Evolutionary conservation across 2,888 invertebrate genomes (phyloP), one percentile per base, ranked within the genome.

Genomic region (Dyspetes luteomarginatus): DNA sequence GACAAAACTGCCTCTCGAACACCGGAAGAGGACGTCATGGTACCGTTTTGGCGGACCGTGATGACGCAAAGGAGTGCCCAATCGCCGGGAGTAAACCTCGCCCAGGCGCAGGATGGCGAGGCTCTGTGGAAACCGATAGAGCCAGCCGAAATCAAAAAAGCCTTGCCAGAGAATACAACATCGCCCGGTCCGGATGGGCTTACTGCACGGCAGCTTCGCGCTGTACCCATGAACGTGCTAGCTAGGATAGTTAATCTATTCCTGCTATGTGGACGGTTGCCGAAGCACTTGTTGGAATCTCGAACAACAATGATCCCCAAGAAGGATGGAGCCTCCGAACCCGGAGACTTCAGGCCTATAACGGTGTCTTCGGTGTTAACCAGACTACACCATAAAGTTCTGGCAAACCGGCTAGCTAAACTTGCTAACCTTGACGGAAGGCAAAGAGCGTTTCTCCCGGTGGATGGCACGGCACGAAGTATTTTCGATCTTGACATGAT

Each of bases 241-340:
- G n/a, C 17, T 0, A 69, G 81, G 15, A 71, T 86, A 3, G 65
- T 85, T 3, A 86, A 85, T 26, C 3, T 86, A 0, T 19, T 85
- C 1, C 9, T 86, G 4, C 15, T 67, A 0, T 81, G 82, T 19
- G 81, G 81, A 0, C 74, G 56, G 12, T 24, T 85, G 0, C 85
- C 86, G 0, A 17, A 30, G 0, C 55, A 73, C 0, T 55, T 86
- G 0, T 19, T 55, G 0, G 62, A 65, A 9, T 73, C 85, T 0
- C 55, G 41, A n/a, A 86, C 86, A 0, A 79, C 73, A 0, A 30
- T 86, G 4, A 83, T 87, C 0, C 84, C 86, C 0, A 84, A 86
- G 72, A 85, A 84, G 28, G 36, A 73, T 0, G 62, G 30, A 0
- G 81, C 84, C 0, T 0, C 4, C 0, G 22, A 75, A 0, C 84